Conservation (phyloP, 1,140 invertebrate species). For the Drosophila lini region DNA sequence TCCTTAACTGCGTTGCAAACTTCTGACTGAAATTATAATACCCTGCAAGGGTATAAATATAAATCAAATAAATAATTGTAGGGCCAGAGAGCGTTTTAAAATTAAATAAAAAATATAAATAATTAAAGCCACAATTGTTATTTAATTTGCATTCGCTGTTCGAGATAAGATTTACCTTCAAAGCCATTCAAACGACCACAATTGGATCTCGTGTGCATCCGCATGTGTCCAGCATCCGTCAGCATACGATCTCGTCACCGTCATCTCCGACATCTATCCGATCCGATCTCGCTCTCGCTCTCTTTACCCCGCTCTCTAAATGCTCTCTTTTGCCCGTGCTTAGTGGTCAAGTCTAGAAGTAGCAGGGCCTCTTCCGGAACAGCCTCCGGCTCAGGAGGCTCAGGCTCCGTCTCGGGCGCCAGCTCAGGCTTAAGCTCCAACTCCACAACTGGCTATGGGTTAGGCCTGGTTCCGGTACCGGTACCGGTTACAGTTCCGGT, state of each 20-base stretch:
- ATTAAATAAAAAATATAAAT: background rate
- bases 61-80: no score
- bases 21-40: no score
- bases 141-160: background rate
- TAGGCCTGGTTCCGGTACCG: slow-evolving; percentile 16
- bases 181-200: slow-evolving; percentile 4
- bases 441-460: slow-evolving; percentile 6
- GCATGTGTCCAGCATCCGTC: slow-evolving; percentile 5
- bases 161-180: background rate
- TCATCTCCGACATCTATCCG: slow-evolving; percentile 7
- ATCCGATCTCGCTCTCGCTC: background rate
- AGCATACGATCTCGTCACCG: slow-evolving; percentile 5
- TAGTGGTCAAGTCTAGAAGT: slow-evolving; percentile 64
- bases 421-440: background rate
- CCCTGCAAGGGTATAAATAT: no score
- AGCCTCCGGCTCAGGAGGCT: background rate
- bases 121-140: background rate
- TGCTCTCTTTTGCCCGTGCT: slow-evolving; percentile 52
- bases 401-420: background rate
- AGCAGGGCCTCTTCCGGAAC: slow-evolving; percentile 37
- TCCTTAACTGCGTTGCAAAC: no score
- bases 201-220: slow-evolving; percentile 18
- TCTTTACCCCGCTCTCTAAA: slow-evolving; percentile 16
- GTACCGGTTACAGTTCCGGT: slow-evolving; percentile 22
- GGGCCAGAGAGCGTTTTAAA: no score